phyloP scores from a whole-genome alignment of 2,113 vertebrate genomes.

The Girardinichthys multiradiatus region DNA sequence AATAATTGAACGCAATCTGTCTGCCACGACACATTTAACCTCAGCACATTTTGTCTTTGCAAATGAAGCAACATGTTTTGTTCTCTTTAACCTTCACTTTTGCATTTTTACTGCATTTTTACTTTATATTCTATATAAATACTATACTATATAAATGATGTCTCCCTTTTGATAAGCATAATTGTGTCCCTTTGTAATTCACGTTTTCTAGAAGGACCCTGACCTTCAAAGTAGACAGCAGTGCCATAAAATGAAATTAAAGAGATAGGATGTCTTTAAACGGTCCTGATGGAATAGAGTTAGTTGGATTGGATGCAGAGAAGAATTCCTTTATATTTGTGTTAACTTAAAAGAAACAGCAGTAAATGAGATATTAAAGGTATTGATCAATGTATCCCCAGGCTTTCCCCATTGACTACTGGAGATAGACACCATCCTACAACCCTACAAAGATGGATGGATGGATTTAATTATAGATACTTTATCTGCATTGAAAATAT shows the following conservation, averaged over 20 bases:
- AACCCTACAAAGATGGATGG: no score
- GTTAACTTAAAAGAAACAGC: not conserved
- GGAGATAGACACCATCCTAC: no score
- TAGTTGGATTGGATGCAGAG: not conserved
- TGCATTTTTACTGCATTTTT: not conserved
- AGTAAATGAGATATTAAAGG: not conserved
- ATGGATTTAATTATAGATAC: no score
- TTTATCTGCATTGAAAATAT: no score
- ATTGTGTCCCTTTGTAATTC: not conserved
- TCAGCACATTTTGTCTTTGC: not conserved
- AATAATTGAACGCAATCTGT: slow-evolving; percentile 7
- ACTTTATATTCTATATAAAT: not conserved
- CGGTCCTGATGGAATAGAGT: not conserved
- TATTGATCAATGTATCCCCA: no score
- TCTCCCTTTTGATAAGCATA: not conserved
- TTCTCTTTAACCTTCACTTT: not conserved
- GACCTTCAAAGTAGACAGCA: not conserved
- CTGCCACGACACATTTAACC: not conserved
- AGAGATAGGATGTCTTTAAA: not conserved
- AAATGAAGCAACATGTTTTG: not conserved
- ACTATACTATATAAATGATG: not conserved
- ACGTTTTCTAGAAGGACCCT: not conserved
- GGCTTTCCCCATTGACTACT: no score
- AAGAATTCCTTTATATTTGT: not conserved
- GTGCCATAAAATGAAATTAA: not conserved